Evolutionary conservation across 2,113 vertebrate species (phyloP).

Genomic region (Chaetorhynchus papuensis): DNA sequence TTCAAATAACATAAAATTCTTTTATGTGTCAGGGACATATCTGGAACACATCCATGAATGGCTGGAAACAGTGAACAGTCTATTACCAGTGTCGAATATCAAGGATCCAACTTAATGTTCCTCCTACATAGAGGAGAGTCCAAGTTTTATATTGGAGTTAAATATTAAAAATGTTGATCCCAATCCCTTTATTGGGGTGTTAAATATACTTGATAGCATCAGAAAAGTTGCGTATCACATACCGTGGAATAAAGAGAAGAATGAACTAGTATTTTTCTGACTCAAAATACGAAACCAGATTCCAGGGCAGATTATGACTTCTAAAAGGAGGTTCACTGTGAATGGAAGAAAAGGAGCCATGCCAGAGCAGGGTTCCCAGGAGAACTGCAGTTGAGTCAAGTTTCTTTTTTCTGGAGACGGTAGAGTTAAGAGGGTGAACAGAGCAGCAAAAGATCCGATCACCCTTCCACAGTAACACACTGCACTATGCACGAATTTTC

Average conservation of each 20-base stretch:
- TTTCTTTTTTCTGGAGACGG: constrained; percentile 21
- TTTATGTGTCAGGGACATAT: constrained; percentile 17
- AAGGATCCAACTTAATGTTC: not conserved
- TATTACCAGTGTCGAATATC: not conserved
- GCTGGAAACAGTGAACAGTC: constrained; percentile 10
- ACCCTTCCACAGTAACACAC: not conserved
- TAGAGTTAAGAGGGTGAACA: not conserved
- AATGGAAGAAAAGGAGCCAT: constrained; percentile 1
- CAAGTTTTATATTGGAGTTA: not conserved
- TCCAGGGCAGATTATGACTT: constrained; percentile 7
- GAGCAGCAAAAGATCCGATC: not conserved
- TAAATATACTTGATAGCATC: not conserved
- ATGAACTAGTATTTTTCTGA: not conserved
- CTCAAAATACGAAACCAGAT: not conserved
- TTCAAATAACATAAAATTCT: constrained; percentile 22
- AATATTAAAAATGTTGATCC: not conserved
- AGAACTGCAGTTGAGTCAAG: not conserved
- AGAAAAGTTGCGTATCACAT: not conserved
- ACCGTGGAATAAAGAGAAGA: not conserved
- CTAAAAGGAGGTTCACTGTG: not conserved
- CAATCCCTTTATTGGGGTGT: not conserved
- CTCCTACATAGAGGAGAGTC: not conserved
- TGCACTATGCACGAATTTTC: not conserved
- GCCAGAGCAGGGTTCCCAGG: not conserved
- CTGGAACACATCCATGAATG: constrained; percentile 21